These are phyloP conservation scores for Hybognathus amarus DNA, from an alignment of 2,797 vertebrate genomes.

Conservation along the genomic window DNA sequence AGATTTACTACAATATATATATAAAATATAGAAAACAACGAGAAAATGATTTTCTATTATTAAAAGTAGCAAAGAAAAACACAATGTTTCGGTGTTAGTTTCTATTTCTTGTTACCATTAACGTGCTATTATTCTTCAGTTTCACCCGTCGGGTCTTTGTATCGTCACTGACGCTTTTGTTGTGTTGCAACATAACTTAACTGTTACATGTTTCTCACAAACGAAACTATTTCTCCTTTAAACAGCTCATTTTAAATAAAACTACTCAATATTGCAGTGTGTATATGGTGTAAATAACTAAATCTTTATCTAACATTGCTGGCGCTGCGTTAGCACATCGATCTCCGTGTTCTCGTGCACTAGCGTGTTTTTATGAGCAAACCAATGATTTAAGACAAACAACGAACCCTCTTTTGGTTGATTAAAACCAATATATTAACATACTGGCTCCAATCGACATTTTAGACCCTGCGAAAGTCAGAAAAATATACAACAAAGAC, in stretches of 20 bases:
- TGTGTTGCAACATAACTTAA: neutral
- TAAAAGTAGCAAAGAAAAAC: neutral
- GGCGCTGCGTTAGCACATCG: neutral
- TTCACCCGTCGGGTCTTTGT: neutral
- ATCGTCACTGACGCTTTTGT: neutral
- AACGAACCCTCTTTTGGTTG: fast-evolving
- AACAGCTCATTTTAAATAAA: neutral
- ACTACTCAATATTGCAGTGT: neutral
- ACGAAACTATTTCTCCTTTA: neutral
- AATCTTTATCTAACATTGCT: neutral
- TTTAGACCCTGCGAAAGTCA: neutral
- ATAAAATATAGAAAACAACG: neutral
- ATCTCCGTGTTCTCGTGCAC: neutral
- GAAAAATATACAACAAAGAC: neutral
- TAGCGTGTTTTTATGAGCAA: neutral
- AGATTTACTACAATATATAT: neutral
- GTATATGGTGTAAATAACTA: neutral
- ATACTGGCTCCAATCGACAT: neutral
- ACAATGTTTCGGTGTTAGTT: neutral
- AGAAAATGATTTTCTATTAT: too few relatives aligned
- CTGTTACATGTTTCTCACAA: neutral
- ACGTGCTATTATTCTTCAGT: too few relatives aligned
- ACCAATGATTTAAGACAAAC: neutral
- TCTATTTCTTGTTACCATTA: neutral
- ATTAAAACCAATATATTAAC: neutral